A percentile compares a stretch with the other conserved stretches of the same genome.
phyloP scores from a whole-genome alignment of 2,888 invertebrate species.

The Criorhina ranunculi region DNA sequence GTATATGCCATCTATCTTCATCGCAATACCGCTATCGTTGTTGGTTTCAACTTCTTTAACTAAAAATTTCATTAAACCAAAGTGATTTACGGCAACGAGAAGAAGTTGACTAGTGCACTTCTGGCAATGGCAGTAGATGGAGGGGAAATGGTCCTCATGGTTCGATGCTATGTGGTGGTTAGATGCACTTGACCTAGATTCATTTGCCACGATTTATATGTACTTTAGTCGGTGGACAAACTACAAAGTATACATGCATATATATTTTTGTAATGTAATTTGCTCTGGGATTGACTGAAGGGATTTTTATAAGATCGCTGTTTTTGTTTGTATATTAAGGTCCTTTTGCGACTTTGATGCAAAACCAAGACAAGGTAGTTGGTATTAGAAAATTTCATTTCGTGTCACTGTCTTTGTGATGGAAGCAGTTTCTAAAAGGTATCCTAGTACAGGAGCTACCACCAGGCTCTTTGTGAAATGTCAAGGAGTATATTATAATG shows the following conservation, averaged over 20 bases:
- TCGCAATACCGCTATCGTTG: too few relatives aligned
- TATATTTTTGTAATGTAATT: too few relatives aligned
- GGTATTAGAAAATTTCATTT: conserved; percentile 1
- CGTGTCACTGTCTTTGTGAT: too few relatives aligned
- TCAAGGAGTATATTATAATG: too few relatives aligned
- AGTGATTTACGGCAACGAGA: conserved; percentile 37
- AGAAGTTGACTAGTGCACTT: not conserved
- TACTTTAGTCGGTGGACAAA: not conserved
- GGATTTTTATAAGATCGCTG: too few relatives aligned
- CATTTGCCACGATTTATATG: not conserved
- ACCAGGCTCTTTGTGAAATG: too few relatives aligned
- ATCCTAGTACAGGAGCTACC: too few relatives aligned
- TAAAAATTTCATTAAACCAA: conserved; percentile 41
- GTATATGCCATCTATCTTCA: not conserved
- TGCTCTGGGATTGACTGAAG: not conserved
- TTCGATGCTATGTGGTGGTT: conserved; percentile 1
- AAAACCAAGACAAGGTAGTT: not conserved
- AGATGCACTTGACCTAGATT: conserved; percentile 36
- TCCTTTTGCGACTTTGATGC: too few relatives aligned
- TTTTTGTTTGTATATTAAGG: too few relatives aligned
- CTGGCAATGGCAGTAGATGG: not conserved
- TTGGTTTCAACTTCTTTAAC: conserved; percentile 16
- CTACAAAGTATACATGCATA: not conserved
- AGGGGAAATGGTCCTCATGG: conserved; percentile 1
- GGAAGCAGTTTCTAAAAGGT: too few relatives aligned